Percentiles rank a stretch among this genome's conserved stretches.
phyloP scores from a whole-genome alignment of 2,113 vertebrate genomes.

The Anseranas semipalmata region DNA sequence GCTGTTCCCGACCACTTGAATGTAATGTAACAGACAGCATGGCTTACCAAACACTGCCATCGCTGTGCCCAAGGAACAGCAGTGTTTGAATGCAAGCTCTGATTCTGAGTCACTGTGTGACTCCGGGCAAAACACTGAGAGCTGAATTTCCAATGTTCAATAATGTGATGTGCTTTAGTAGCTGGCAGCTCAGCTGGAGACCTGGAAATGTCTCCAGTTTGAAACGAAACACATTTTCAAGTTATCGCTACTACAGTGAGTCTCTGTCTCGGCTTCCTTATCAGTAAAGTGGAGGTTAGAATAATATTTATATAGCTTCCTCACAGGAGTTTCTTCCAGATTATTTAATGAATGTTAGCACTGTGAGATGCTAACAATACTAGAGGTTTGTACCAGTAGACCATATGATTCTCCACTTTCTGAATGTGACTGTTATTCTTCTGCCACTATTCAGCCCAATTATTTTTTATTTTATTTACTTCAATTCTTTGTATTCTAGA shows the following conservation, averaged over 20 bases:
- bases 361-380: background rate
- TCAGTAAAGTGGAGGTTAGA: background rate
- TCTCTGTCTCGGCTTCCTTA: background rate
- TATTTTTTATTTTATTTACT: conserved; percentile 71
- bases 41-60: background rate
- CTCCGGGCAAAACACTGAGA: background rate
- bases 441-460: conserved; percentile 44
- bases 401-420: conserved; percentile 23
- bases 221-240: background rate
- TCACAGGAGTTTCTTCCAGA: background rate
- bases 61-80: background rate
- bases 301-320: background rate
- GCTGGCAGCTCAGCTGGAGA: background rate
- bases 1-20: background rate
- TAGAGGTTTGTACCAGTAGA: background rate
- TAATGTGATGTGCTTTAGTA: background rate
- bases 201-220: background rate
- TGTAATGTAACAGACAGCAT: background rate
- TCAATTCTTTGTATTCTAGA: conserved; percentile 55
- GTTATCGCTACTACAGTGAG: background rate
- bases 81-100: background rate
- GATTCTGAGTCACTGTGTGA: background rate
- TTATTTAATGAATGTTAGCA: conserved; percentile 30
- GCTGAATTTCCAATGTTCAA: background rate
- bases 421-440: conserved; percentile 59